Conservation (phyloP, 2,797 vertebrate genomes). For the Strix occidentalis region DNA sequence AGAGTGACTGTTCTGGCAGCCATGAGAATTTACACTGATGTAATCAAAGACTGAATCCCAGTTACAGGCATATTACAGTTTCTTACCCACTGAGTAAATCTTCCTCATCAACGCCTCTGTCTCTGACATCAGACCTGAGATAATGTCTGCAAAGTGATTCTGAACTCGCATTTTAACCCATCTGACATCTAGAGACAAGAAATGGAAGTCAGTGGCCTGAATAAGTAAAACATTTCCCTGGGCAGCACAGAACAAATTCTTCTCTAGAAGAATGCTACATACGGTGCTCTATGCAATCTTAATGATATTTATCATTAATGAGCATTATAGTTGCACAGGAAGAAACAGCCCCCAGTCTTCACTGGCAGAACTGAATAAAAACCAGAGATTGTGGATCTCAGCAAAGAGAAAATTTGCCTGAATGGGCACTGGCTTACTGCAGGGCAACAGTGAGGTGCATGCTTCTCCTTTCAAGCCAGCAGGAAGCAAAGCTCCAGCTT, state of each 20-base stretch:
- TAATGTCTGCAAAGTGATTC: conserved; percentile 66
- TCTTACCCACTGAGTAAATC: conserved; percentile 58
- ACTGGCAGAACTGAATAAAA: background rate
- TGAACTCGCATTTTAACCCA: conserved; percentile 27
- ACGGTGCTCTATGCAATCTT: background rate
- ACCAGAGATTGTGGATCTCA: background rate
- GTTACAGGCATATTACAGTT: background rate
- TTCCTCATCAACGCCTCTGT: conserved; percentile 60
- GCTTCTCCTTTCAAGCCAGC: background rate
- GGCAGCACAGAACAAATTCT: background rate
- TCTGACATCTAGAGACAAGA: conserved; percentile 61
- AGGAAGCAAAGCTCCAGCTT: background rate
- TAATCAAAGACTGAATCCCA: background rate
- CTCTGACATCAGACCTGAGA: conserved; percentile 71
- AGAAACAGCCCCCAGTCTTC: background rate
- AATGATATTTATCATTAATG: background rate
- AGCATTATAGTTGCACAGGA: background rate
- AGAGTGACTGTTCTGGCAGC: background rate
- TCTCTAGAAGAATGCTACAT: background rate
- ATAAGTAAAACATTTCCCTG: background rate
- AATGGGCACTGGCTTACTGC: background rate
- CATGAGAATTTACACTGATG: background rate
- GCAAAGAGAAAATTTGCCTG: background rate
- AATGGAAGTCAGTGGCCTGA: background rate
- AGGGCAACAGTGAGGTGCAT: background rate